These are phyloP conservation scores for Drosophila paulistorum DNA, from an alignment of 1,140 invertebrate species.

Conservation along the genomic window DNA sequence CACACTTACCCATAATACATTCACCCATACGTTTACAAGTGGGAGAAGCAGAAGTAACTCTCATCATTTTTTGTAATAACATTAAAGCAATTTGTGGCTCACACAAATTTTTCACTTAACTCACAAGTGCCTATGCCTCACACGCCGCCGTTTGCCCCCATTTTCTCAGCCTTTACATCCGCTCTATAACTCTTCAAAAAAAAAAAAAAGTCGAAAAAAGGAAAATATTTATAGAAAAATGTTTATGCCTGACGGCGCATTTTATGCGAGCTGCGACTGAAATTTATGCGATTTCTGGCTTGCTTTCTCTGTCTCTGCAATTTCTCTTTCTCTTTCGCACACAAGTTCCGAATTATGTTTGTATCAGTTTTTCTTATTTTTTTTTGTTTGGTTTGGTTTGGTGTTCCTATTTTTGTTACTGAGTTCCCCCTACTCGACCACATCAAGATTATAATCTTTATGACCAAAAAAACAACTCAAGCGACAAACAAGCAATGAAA, in stretches of 20 bases:
- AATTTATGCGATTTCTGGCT: constrained; percentile 50
- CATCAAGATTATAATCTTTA: constrained; percentile 62
- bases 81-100: constrained; percentile 47
- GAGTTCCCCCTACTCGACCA: constrained; percentile 27
- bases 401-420: constrained; percentile 44
- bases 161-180: not conserved
- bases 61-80: constrained; percentile 35
- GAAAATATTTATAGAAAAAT: constrained; percentile 59
- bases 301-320: constrained; percentile 14
- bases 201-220: constrained; percentile 12
- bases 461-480: constrained; percentile 32
- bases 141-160: not conserved
- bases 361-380: constrained; percentile 12
- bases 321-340: constrained; percentile 11
- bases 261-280: constrained; percentile 50
- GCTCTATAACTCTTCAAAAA: constrained; percentile 35
- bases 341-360: constrained; percentile 16
- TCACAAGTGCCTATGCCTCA: constrained; percentile 19
- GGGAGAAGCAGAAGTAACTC: not conserved
- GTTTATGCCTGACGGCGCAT: constrained; percentile 43
- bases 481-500: constrained; percentile 47
- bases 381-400: constrained; percentile 35
- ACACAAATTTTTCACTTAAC: constrained; percentile 46
- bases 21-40: not conserved
- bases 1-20: not conserved